A percentile compares a stretch with the other conserved stretches of the same genome.
These are phyloP conservation scores for Drosophila mauritiana DNA, from an alignment of 1,140 invertebrate species.

Conservation along the genomic window DNA sequence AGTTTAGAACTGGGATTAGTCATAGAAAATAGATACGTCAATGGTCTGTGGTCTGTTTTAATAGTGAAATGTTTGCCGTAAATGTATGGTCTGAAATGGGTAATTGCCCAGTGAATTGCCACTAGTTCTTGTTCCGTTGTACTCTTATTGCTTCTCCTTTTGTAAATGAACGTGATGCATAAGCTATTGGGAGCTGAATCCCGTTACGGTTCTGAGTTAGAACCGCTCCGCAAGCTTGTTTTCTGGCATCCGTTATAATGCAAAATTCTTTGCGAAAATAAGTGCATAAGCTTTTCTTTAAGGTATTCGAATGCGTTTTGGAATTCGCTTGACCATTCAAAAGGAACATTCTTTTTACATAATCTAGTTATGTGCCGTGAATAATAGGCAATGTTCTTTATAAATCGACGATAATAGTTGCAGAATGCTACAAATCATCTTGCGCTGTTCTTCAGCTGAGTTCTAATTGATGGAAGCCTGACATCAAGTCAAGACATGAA, in stretches of 20 bases:
- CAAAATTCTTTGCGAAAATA: too few species aligned
- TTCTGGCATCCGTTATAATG: constrained; percentile 18
- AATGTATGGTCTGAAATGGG: not conserved
- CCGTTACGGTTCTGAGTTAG: constrained; percentile 30
- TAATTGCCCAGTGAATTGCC: not conserved
- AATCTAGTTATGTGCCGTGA: constrained; percentile 14
- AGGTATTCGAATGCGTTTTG: too few species aligned
- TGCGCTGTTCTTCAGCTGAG: constrained; percentile 1
- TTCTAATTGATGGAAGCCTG: not conserved
- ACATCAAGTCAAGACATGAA: not conserved
- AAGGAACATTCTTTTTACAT: constrained; percentile 4
- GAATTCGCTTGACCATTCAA: not conserved
- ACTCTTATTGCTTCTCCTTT: not conserved
- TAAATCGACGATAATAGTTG: constrained; percentile 7
- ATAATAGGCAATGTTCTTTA: constrained; percentile 28
- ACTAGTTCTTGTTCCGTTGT: not conserved
- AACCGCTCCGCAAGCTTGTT: constrained; percentile 42
- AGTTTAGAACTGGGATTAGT: too few species aligned
- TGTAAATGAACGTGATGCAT: constrained; percentile 15
- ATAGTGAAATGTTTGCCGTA: too few species aligned
- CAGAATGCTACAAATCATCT: constrained; percentile 24
- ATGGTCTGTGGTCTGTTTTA: too few species aligned
- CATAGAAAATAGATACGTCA: too few species aligned
- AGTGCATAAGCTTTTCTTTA: too few species aligned
- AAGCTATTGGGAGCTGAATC: constrained; percentile 52